These are phyloP conservation scores for Neoarius graeffei DNA, from an alignment of 2,113 vertebrate species.

Conservation along the genomic window DNA sequence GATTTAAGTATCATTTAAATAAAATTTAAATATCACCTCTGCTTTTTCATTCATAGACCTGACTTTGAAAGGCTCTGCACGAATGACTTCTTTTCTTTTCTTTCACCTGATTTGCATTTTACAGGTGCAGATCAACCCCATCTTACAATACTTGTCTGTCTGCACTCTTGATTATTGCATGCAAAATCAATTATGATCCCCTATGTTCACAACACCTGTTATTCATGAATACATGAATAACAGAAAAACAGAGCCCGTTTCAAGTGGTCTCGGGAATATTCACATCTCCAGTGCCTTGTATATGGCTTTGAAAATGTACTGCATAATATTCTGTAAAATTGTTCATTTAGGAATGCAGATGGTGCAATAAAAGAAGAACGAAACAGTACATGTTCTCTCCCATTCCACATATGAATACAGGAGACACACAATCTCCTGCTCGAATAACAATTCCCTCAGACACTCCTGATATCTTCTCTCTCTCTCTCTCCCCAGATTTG, in stretches of 20 bases:
- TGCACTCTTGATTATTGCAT: not conserved
- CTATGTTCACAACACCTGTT: not conserved
- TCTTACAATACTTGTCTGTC: not conserved
- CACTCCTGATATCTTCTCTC: not conserved
- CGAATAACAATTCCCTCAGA: not conserved
- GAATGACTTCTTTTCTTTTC: not conserved
- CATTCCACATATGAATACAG: not conserved
- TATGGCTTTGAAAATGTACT: not conserved
- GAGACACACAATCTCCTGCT: conserved; percentile 12
- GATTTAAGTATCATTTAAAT: no score
- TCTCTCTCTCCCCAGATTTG: conserved; percentile 36
- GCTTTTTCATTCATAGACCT: not conserved
- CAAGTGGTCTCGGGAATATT: not conserved
- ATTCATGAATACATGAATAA: not conserved
- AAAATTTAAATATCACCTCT: not conserved
- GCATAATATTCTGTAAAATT: not conserved
- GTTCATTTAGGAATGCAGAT: not conserved
- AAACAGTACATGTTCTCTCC: not conserved
- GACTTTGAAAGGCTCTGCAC: not conserved
- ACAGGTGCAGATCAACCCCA: not conserved
- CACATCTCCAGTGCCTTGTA: not conserved
- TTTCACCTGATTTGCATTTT: not conserved
- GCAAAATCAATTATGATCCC: not conserved
- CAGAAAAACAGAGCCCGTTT: not conserved
- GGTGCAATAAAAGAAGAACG: not conserved